phyloP scores from a whole-genome alignment of 2,113 vertebrate genomes.

The Nanger granti region DNA sequence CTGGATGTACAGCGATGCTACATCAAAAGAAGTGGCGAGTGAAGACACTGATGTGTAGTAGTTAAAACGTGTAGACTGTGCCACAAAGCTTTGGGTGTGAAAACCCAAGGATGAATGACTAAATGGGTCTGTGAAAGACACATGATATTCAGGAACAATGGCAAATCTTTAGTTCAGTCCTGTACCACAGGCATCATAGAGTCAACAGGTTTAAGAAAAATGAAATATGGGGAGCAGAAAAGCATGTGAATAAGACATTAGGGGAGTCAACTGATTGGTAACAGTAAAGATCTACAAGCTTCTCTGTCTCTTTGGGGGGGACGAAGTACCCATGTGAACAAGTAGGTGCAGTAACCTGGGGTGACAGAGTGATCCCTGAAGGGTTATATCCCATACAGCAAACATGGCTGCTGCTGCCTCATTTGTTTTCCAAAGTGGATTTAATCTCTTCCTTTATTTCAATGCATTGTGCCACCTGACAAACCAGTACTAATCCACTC shows the following conservation, averaged over 20 bases:
- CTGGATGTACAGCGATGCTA: constrained; percentile 50
- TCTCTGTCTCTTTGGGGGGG: neutral
- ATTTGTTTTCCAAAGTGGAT: neutral
- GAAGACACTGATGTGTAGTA: constrained; percentile 45
- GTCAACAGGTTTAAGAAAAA: neutral
- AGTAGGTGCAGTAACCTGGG: neutral
- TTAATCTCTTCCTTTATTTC: neutral
- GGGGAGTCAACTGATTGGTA: neutral
- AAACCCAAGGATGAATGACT: neutral
- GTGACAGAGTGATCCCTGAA: neutral
- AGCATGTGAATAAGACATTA: neutral
- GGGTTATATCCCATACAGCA: accelerated
- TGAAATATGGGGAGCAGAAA: neutral
- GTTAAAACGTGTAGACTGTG: constrained; percentile 19
- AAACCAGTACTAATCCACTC: neutral
- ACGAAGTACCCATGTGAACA: neutral
- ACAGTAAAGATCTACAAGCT: neutral
- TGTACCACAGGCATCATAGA: neutral
- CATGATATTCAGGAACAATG: neutral
- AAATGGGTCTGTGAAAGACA: neutral
- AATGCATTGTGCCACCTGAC: neutral
- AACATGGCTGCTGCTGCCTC: accelerated
- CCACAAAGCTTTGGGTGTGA: constrained; percentile 2
- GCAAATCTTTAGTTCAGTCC: neutral
- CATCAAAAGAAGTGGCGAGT: constrained; percentile 54